A percentile compares a stretch with the other conserved stretches of the same genome.
Evolutionary conservation across 2,888 invertebrate species (phyloP).

Genomic region (Brachyopa scutellaris): DNA sequence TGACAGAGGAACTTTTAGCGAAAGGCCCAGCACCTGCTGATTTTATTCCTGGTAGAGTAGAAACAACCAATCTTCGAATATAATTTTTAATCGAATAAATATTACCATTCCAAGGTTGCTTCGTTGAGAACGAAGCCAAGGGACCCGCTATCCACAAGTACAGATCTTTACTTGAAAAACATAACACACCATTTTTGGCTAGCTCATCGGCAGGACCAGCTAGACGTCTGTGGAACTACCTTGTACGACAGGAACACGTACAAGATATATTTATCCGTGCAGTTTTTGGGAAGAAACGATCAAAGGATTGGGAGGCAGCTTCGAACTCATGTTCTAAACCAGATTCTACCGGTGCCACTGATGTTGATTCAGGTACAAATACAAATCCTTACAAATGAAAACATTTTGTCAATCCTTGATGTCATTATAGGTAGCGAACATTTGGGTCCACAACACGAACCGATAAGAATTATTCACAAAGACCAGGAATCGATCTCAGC

Average conservation of each 20-base stretch:
- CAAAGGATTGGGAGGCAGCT: constrained; percentile 55
- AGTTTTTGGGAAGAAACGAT: constrained; percentile 92
- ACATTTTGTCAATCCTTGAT: neutral
- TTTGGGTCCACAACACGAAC: constrained; percentile 84
- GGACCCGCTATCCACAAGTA: constrained; percentile 97
- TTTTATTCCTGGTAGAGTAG: constrained; percentile 90
- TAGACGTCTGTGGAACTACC: constrained; percentile 94
- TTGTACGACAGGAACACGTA: constrained; percentile 95
- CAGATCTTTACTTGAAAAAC: constrained; percentile 93
- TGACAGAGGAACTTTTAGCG: constrained; percentile 89
- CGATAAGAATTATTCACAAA: constrained; percentile 98
- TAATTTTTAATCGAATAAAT: too few species aligned
- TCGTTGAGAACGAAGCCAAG: constrained; percentile 88
- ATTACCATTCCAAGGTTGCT: constrained; percentile 88
- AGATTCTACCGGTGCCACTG: constrained; percentile 49
- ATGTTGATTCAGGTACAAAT: constrained; percentile 52
- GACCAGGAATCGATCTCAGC: constrained; percentile 99
- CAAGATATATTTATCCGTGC: constrained; percentile 98
- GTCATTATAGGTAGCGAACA: constrained; percentile 66
- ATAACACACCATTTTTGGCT: constrained; percentile 96
- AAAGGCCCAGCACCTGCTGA: constrained; percentile 91
- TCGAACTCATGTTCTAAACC: constrained; percentile 66
- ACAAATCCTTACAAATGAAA: neutral
- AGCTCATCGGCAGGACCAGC: constrained; percentile 89
- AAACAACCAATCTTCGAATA: too few species aligned